Evolutionary conservation across 2,113 vertebrate species (phyloP), one percentile per base, ranked within the genome.

Genomic region (Suncus etruscus): DNA sequence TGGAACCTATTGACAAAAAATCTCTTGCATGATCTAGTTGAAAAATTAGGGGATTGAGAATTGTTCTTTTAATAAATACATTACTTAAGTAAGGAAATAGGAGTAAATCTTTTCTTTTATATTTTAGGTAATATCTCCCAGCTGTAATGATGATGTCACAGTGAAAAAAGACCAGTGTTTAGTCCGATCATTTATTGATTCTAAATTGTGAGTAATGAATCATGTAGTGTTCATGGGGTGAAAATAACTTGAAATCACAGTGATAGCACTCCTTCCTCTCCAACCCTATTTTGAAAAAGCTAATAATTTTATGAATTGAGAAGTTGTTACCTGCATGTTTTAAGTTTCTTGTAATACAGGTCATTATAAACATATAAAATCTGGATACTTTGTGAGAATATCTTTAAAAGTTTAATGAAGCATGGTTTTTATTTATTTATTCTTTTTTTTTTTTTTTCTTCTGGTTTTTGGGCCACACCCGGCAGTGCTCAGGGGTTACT

Each of bases 91-190:
- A 91, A 84, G 32, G 14, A 14, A 91, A 78, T 75, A 85, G 27
- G 74, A 68, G 87, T 80, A 47, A 32, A 8, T 89, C 7, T 95
- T 31, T 94, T 94, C 1, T 96, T 97, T 94, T 93, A 45, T 89
- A 89, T 68, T 96, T 87, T 96, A 99, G 99, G 99, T 99, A 84
- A 96, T 99, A 92, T 99, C 99, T 93, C 99, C 99, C 22, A 99
- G 99, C 98, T 99, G 99, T 96, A 99, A 98, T 12, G 99, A 99
- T 73, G 99, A 99, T 22, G 87, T 99, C 89, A 87, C 97, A 5
- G 98, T 99, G 97, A 99, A 99, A 97, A 99, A 98, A 98, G 99
- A 99, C 95, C 99, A 99, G 93, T 99, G 99, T 96, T 98, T 99
- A 97, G 98, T 99, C 96, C 96, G 99, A 91, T 99, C 99, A n/a